Evolutionary conservation across 2,797 vertebrate species (phyloP), one percentile per base, ranked within the genome.

Genomic region (Thripadectes ignobilis): DNA sequence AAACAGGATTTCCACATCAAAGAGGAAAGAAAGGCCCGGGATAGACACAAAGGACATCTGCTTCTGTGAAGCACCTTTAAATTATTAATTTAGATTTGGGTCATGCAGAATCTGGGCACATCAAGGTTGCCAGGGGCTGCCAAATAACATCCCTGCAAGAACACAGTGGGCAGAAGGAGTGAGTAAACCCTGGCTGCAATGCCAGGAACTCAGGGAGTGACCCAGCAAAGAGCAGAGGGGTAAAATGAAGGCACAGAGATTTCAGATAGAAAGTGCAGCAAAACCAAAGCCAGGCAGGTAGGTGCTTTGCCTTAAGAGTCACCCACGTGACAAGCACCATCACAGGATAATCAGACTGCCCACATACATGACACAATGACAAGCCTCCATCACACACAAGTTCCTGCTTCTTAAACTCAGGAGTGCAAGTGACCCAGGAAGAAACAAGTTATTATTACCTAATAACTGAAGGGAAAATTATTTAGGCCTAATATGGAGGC

Each of bases 91-190:
- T 24, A 41, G 20, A 38, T 52, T 69, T 36, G 29, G 58, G 36
- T 74, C 57, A 69, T 10, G 45, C 21, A 24, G 57, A 59, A 32
- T 18, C 41, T 14, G 9, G 27, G 49, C 41, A 75, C 14, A 46
- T 22, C 8, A 21, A 30, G 36, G 45, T 1, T 51, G 38, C 26
- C 15, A 29, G 0, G 5, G 0, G 30, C 10, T n/a, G 20, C 18
- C 6, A 10, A 75, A n/a, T 12, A 62, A 58, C n/a, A 27, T 1
- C 12, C 23, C 27, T 11, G 0, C 5, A 21, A 46, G 59, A 62
- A 1, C 14, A 63, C 32, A 13, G 12, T 7, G 38, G 82, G 41
- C 48, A 69, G n/a, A 57, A 62, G 38, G 32, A 20, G 45, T 2
- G n/a, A 38, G 22, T n/a, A 51, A 89, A 43, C 1, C 27, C 10